Base-by-base conservation (phyloP, 1,140 invertebrate species). In the Drosophila melanica region DNA sequence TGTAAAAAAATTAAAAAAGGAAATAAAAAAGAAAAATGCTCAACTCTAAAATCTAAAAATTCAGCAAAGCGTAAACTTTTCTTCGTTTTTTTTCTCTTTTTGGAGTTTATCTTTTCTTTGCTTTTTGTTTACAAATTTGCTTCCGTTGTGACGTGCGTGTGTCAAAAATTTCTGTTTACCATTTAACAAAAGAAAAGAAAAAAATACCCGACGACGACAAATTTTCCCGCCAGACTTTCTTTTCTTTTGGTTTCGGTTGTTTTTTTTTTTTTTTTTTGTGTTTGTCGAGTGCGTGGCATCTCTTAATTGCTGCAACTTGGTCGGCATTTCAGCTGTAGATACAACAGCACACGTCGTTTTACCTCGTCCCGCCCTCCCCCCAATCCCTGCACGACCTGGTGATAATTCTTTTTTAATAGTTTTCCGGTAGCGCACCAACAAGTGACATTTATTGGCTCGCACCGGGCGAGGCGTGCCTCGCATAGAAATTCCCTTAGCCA, bases 381-480 rank as follows among this genome's bases (percentile, higher is more conserved):
- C 11, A 9, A 33, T 3, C 41, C 3, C 37, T 33, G 27, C 37
- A 27, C 27, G 6, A 27, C 35, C 69, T 78, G 85, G 84, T 89
- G 84, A 89, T 89, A 89, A 89, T 89, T 89, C 85, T 89, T 68
- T 89, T 85, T 89, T 89, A 84, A 89, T 90, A 90, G 84, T 89
- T 89, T 90, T 80, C 85, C 80, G 79, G 85, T 76, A 90, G 84
- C 74, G 50, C 59, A 54, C 64, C 75, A 75, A 67, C 84, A 90
- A 89, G 80, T 89, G 84, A 89, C 84, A 84, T 89, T 90, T 89
- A 89, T 84, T 72, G 76, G 53, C 42, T 47, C 42, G 41, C 5
- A 27, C 27, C n/a, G 37, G 9, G 14, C 72, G 60, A 20, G 67
- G 58, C 79, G 84, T 89, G 82, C 47, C 72, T 48, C 14, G 82